Evolutionary conservation across 2,888 invertebrate species (phyloP), one percentile per base, ranked within the genome.

Genomic region (Isoperla grammatica): DNA sequence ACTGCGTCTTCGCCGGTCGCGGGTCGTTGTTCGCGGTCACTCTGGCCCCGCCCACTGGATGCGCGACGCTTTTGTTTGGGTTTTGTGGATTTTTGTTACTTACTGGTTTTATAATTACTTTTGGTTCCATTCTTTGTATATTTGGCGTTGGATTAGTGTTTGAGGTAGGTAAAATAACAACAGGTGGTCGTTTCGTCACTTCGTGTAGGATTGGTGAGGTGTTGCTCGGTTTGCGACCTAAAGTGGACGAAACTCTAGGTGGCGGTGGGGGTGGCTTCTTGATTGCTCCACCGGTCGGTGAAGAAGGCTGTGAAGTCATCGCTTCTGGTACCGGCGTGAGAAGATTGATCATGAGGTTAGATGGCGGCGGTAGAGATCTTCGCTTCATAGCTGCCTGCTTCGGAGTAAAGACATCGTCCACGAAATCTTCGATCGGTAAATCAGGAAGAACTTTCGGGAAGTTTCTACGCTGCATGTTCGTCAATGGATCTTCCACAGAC

Each of bases 401-500:
- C 15, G 56, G 49, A 3, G 56, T 43, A 13, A 35, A 17, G 2
- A 50, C 62, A 12, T 49, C 35, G 5, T 55, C 56, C 9, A n/a
- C n/a, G 4, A 22, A 39, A 39, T 43, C 20, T 11, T 43, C 48
- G 20, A 23, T 22, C 13, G 70, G 70, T 17, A 87, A 81, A 72
- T 90, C 90, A n/a, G 91, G 91, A 35, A 91, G 71, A 1, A 91
- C 91, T 78, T 91, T 91, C 0, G 91, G 91, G 70, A 86, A 91
- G 71, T 90, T 91, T 66, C 88, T 78, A 60, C 86, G 79, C 71
- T 87, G 86, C 45, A 91, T 87, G 35, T 85, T 84, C 63, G 81
- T 76, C 56, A 90, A 71, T 0, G 89, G 84, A 71, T 90, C 88
- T 68, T 86, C 87, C 1, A 85, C 81, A 6, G 83, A 82, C 43